These are phyloP conservation scores for Hapalemur alaotrensis DNA, from an alignment of 2,797 vertebrate species.

Conservation along the genomic window DNA sequence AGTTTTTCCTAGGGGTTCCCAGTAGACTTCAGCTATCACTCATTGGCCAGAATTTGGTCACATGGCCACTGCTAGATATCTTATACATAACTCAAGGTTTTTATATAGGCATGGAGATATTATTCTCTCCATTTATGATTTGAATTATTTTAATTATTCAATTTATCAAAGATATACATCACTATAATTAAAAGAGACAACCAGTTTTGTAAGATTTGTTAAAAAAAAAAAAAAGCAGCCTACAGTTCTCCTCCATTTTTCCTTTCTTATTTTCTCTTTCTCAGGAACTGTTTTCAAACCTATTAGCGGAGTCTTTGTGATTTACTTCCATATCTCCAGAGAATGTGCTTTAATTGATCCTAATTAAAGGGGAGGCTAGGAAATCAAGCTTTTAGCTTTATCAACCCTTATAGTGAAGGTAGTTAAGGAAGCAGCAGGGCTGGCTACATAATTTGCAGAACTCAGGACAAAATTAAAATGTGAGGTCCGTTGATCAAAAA, in stretches of 20 bases:
- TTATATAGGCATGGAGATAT: neutral
- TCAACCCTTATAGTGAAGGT: neutral
- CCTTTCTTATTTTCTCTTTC: neutral
- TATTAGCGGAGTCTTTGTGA: neutral
- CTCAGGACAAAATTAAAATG: neutral
- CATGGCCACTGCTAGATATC: neutral
- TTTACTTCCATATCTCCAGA: neutral
- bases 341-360: neutral
- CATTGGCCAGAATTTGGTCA: neutral
- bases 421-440: neutral
- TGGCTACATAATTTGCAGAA: neutral
- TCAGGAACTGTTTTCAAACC: neutral
- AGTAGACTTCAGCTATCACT: neutral
- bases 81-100: neutral
- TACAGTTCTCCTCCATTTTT: neutral
- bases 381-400: neutral
- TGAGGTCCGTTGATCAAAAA: neutral
- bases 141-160: conserved; percentile 1
- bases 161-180: neutral
- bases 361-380: neutral
- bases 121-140: neutral
- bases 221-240: too few species aligned
- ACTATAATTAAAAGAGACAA: neutral
- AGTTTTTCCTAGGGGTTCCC: neutral
- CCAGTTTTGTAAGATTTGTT: neutral